Evolutionary conservation across 2,797 vertebrate species (phyloP).

Genomic region (Lycodopsis pacificus): DNA sequence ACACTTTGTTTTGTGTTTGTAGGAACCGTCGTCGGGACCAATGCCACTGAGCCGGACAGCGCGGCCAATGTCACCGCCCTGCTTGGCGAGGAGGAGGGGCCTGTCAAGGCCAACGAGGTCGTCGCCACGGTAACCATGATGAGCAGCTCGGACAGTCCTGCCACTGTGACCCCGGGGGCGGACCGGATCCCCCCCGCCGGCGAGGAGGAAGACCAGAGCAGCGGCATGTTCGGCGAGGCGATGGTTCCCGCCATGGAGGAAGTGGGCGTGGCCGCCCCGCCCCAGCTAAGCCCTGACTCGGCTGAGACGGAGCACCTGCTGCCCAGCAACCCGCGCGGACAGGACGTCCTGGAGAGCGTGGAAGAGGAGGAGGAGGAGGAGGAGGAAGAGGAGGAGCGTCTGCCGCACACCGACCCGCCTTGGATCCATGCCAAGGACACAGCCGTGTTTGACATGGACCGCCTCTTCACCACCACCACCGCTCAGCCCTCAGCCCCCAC

Average conservation of each 20-base stretch:
- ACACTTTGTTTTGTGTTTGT: constrained; percentile 46
- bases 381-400: constrained; percentile 62
- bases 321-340: constrained; percentile 53
- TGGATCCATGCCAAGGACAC: constrained; percentile 80
- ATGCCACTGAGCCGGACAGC: constrained; percentile 65
- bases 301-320: constrained; percentile 83
- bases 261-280: constrained; percentile 25
- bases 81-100: constrained; percentile 63
- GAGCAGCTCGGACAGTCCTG: constrained; percentile 52
- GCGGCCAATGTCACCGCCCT: constrained; percentile 70
- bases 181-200: constrained; percentile 68
- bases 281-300: constrained; percentile 75
- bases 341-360: constrained; percentile 41
- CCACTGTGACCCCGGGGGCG: constrained; percentile 63
- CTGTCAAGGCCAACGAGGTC: constrained; percentile 63
- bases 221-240: constrained; percentile 84
- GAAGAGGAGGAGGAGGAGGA: constrained; percentile 46
- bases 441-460: constrained; percentile 78
- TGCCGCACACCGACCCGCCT: constrained; percentile 75
- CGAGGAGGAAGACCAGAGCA: constrained; percentile 88
- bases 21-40: constrained; percentile 73
- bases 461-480: constrained; percentile 52
- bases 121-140: constrained; percentile 53
- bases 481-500: constrained; percentile 46
- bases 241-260: constrained; percentile 50